Evolutionary conservation across 2,888 invertebrate genomes (phyloP).

Genomic region (Beris morrisii): DNA sequence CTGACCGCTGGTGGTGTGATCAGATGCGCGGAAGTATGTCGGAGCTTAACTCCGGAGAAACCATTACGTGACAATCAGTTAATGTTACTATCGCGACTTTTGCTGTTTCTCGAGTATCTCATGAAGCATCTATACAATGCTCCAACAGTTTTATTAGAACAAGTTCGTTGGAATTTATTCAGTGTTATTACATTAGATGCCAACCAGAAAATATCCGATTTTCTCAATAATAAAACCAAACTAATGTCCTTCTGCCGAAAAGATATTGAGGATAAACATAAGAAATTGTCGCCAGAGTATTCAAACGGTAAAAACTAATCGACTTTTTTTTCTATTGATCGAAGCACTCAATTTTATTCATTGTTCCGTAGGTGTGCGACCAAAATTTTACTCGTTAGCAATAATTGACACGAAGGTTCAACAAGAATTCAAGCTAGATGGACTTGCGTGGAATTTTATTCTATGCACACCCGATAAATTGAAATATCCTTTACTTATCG

Average conservation of each 20-base stretch:
- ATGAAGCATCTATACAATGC: conserved; percentile 95
- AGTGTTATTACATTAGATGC: conserved; percentile 63
- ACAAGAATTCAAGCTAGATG: conserved; percentile 91
- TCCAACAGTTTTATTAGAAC: conserved; percentile 80
- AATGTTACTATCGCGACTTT: conserved; percentile 77
- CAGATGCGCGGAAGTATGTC: conserved; percentile 67
- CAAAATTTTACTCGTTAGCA: conserved; percentile 88
- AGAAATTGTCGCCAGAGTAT: conserved; percentile 60
- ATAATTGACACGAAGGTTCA: conserved; percentile 65
- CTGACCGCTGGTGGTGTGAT: conserved; percentile 76
- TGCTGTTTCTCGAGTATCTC: conserved; percentile 89
- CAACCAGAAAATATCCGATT: conserved; percentile 59
- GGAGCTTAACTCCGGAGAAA: conserved; percentile 53
- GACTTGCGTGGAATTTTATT: conserved; percentile 90
- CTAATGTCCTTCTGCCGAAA: conserved; percentile 69
- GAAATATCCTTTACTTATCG: conserved; percentile 83
- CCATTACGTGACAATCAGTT: conserved; percentile 65
- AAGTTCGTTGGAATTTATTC: conserved; percentile 84
- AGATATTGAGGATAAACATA: conserved; percentile 75
- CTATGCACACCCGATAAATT: conserved; percentile 89
- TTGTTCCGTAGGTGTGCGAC: conserved; percentile 68
- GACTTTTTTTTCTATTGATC: conserved; percentile 39
- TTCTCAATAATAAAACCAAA: conserved; percentile 59
- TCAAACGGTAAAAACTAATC: conserved; percentile 46
- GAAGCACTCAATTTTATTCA: background rate